These are phyloP conservation scores for Ciconia stormi DNA, from an alignment of 2,113 vertebrate genomes.

Conservation along the genomic window DNA sequence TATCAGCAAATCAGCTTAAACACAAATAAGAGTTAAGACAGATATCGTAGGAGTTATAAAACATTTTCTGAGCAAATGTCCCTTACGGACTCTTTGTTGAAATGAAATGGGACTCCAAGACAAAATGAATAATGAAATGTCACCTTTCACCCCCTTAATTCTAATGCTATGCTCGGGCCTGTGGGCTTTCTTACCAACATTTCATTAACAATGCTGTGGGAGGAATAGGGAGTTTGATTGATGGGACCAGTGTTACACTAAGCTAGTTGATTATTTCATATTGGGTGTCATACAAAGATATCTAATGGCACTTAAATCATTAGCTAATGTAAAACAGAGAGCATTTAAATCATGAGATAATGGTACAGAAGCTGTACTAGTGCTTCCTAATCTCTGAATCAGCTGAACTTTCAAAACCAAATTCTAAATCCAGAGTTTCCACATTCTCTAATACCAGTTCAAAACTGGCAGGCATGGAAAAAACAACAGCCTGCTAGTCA, in stretches of 20 bases:
- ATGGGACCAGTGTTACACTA: conserved; percentile 20
- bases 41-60: neutral
- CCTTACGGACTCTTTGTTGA: neutral
- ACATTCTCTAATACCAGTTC: neutral
- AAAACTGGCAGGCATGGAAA: neutral
- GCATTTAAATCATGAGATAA: conserved; percentile 49
- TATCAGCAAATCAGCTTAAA: neutral
- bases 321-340: conserved; percentile 43
- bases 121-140: neutral
- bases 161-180: neutral
- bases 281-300: conserved; percentile 58
- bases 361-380: neutral
- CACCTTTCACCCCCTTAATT: conserved; percentile 31
- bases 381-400: conserved; percentile 5
- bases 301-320: conserved; percentile 56
- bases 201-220: conserved; percentile 34
- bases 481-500: neutral
- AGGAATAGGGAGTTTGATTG: conserved; percentile 45
- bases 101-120: neutral
- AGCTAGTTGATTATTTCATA: conserved; percentile 61
- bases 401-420: conserved; percentile 12
- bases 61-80: neutral
- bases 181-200: conserved; percentile 18
- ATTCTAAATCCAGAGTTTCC: conserved; percentile 6
- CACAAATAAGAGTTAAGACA: neutral